Evolutionary conservation across 2,888 invertebrate genomes (phyloP).

Genomic region (Caenorhabditis sulstoni): DNA sequence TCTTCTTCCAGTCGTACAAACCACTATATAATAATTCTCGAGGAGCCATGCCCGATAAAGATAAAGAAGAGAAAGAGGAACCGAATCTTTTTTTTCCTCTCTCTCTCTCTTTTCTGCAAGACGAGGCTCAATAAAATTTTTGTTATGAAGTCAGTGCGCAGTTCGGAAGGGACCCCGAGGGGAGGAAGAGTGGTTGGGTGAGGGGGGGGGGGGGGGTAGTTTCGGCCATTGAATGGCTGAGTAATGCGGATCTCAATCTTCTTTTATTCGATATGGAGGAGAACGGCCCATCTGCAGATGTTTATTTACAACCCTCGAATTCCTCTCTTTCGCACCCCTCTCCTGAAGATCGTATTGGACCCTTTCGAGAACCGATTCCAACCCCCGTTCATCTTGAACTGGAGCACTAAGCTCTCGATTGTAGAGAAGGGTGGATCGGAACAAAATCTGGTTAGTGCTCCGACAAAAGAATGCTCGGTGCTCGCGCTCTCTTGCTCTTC

Average conservation of each 20-base stretch:
- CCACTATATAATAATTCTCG: no score
- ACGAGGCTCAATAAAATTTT: slow-evolving; percentile 38
- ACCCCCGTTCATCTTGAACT: no score
- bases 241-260: slow-evolving; percentile 60
- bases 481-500: neutral
- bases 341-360: neutral
- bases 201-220: neutral
- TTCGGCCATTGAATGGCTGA: slow-evolving; percentile 52
- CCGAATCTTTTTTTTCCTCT: no score
- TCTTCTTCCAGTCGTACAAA: no score
- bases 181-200: no score
- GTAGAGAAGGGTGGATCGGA: slow-evolving; percentile 4
- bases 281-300: slow-evolving; percentile 34
- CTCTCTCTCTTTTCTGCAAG: neutral
- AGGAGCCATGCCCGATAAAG: no score
- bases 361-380: neutral
- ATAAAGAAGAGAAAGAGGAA: slow-evolving; percentile 4
- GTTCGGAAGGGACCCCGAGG: slow-evolving; percentile 6
- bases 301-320: slow-evolving; percentile 34
- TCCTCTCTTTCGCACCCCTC: neutral
- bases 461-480: neutral
- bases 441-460: slow-evolving; percentile 33
- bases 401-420: slow-evolving; percentile 23
- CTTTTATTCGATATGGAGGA: slow-evolving; percentile 49
- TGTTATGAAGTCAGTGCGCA: slow-evolving; percentile 51